Percentiles rank a stretch among this genome's conserved stretches.
These are phyloP conservation scores for Eclectus roratus DNA, from an alignment of 2,113 vertebrate genomes.

Conservation along the genomic window DNA sequence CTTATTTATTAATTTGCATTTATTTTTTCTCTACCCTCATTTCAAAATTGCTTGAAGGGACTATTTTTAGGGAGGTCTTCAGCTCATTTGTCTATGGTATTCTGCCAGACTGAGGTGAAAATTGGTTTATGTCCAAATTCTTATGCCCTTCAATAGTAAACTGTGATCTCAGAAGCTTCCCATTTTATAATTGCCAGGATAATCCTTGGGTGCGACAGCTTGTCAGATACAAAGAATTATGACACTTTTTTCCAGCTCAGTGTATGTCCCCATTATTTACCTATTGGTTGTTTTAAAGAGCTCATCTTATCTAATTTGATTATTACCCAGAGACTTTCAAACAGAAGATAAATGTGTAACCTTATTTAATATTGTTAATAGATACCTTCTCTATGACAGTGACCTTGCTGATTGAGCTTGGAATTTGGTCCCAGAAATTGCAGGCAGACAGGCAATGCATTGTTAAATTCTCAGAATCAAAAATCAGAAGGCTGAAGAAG, in stretches of 20 bases:
- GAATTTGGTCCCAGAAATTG: constrained; percentile 57
- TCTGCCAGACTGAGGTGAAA: neutral
- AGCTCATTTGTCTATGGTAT: neutral
- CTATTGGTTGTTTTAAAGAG: constrained; percentile 28
- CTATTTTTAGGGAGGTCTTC: neutral
- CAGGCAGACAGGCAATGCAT: constrained; percentile 28
- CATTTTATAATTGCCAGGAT: neutral
- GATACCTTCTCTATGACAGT: neutral
- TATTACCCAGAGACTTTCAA: constrained; percentile 34
- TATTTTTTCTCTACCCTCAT: neutral
- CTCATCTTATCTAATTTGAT: constrained; percentile 17
- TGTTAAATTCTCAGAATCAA: constrained; percentile 59
- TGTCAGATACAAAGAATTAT: neutral
- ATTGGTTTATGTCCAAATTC: neutral
- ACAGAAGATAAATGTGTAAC: constrained; percentile 23
- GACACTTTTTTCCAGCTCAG: neutral
- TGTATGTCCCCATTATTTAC: neutral
- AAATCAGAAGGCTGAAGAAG: neutral
- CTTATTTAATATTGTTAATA: constrained; percentile 46
- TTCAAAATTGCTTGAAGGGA: neutral
- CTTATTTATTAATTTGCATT: constrained; percentile 1
- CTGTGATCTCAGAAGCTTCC: neutral
- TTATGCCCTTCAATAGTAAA: neutral
- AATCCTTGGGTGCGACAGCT: neutral
- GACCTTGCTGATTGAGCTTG: constrained; percentile 61